Evolutionary conservation across 2,888 invertebrate species (phyloP), one percentile per base, ranked within the genome.

Genomic region (Chalcis sispes): DNA sequence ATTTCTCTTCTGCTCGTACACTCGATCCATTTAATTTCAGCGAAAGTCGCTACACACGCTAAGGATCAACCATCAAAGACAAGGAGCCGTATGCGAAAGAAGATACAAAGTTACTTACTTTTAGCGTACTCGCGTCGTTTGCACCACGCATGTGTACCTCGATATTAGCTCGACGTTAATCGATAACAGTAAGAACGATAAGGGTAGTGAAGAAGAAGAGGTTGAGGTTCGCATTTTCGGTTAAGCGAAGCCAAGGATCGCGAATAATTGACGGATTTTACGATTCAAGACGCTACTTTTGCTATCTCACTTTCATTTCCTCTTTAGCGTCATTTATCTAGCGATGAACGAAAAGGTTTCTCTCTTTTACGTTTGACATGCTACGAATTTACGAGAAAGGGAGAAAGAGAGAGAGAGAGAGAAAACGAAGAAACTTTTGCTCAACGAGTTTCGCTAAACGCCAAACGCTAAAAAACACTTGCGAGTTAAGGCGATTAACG

Each of bases 31-130:
- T 72, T 56, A 56, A 56, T 23, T 56, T 5, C 54, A 10, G 23
- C 32, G 32, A n/a, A n/a, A n/a, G n/a, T n/a, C n/a, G n/a, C n/a
- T n/a, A n/a, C n/a, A n/a, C n/a, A 56, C 64, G 15, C 56, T 13
- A 1, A 20, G 13, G 27, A 15, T 27, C n/a, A n/a, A n/a, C n/a
- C n/a, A n/a, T n/a, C 15, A 46, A 64, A 42, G 10, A 5, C 3
- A 36, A 7, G n/a, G n/a, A 36, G 36, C 10, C 29, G 27, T 52
- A 4, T 2, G 18, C 20, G 54, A 64, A 72, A 72, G 62, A 72
- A 72, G 72, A 64, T 64, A 56, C 70, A 61, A 70, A 70, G 70
- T 70, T 48, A 3, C 29, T n/a, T n/a, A n/a, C n/a, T n/a, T n/a
- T n/a, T n/a, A n/a, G n/a, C n/a, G n/a, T n/a, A n/a, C n/a, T n/a